phyloP scores from a whole-genome alignment of 2,888 invertebrate genomes.

The Calameuta filiformis region DNA sequence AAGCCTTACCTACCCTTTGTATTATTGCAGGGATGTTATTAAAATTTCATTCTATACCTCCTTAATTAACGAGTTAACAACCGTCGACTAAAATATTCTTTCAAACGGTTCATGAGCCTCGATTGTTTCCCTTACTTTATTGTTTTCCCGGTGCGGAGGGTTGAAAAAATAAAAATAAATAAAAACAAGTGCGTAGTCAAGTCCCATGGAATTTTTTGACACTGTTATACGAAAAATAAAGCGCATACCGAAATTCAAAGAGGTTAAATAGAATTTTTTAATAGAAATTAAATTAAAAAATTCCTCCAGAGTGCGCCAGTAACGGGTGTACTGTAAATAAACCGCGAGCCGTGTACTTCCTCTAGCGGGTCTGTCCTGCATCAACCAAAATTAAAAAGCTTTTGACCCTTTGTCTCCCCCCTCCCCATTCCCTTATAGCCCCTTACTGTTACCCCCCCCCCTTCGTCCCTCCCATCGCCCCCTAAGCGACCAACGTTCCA shows the following conservation, averaged over 20 bases:
- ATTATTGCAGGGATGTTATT: slow-evolving; percentile 55
- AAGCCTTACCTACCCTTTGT: slow-evolving; percentile 21
- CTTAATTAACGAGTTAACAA: slow-evolving; percentile 56
- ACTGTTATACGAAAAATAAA: not conserved
- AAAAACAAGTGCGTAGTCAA: too few relatives aligned
- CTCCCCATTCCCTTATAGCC: slow-evolving; percentile 14
- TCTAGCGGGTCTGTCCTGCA: slow-evolving; percentile 1
- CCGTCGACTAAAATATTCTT: slow-evolving; percentile 6
- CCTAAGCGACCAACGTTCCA: slow-evolving; percentile 1
- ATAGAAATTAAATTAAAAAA: slow-evolving; percentile 24
- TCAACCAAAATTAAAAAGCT: slow-evolving; percentile 24
- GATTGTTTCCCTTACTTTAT: not conserved
- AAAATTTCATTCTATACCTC: slow-evolving; percentile 36
- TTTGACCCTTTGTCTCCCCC: slow-evolving; percentile 19
- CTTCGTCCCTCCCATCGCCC: not conserved
- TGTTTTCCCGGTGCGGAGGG: too few relatives aligned
- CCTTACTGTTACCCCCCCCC: slow-evolving; percentile 1
- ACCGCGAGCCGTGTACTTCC: not conserved
- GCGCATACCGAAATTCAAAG: not conserved
- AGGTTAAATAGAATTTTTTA: not conserved
- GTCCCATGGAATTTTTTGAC: too few relatives aligned
- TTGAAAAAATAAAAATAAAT: too few relatives aligned
- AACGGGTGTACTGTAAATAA: slow-evolving; percentile 8
- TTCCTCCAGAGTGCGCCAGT: slow-evolving; percentile 14
- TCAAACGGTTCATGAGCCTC: not conserved